These are phyloP conservation scores for Pheucticus melanocephalus DNA, from an alignment of 2,113 vertebrate species.

Conservation along the genomic window DNA sequence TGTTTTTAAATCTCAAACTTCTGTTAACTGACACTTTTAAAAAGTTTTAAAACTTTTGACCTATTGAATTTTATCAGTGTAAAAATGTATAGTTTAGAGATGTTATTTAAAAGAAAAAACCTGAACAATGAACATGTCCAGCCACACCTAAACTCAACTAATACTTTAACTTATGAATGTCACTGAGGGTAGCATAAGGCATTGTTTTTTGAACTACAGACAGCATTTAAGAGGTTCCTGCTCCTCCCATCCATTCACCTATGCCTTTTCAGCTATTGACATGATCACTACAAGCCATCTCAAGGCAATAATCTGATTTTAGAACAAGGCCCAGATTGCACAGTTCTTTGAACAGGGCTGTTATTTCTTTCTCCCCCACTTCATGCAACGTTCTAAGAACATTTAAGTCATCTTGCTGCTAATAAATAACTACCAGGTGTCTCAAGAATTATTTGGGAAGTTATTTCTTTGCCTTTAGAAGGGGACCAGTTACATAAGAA, in stretches of 20 bases:
- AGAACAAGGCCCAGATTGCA: not conserved
- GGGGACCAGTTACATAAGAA: not conserved
- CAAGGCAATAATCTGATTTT: not conserved
- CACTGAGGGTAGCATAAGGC: not conserved
- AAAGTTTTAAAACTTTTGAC: not conserved
- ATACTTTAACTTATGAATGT: not conserved
- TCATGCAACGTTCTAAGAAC: not conserved
- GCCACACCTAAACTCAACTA: not conserved
- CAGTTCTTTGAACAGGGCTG: not conserved
- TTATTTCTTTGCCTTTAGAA: not conserved
- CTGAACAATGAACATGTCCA: not conserved
- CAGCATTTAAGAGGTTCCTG: not conserved
- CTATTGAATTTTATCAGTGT: not conserved
- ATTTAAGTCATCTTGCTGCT: not conserved
- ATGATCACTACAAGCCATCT: not conserved
- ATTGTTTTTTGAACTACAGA: not conserved
- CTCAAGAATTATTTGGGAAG: not conserved
- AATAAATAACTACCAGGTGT: not conserved
- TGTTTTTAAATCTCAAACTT: not conserved
- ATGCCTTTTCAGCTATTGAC: not conserved
- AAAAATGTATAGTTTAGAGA: not conserved
- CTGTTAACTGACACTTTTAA: not conserved
- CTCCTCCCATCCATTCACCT: not conserved
- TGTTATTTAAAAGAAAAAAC: not conserved
- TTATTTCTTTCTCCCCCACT: not conserved